Evolutionary conservation across 1,140 invertebrate species (phyloP).

Genomic region (Myzus persicae): DNA sequence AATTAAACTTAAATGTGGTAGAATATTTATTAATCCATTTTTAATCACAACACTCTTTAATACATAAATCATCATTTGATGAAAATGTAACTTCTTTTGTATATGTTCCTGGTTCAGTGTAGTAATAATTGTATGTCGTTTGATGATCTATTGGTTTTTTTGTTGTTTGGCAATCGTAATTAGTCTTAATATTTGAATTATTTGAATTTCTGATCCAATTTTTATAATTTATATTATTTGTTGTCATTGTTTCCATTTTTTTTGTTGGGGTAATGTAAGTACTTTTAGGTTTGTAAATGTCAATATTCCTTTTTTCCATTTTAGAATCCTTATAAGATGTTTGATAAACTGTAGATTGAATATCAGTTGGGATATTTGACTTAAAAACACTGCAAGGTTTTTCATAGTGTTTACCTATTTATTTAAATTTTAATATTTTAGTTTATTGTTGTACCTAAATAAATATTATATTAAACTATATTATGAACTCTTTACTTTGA

Average conservation of each 20-base stretch:
- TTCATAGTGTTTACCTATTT: constrained; percentile 4
- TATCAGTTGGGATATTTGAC: background rate
- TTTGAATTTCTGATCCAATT: background rate
- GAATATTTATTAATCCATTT: background rate
- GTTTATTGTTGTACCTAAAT: background rate
- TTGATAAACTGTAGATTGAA: background rate
- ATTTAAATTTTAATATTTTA: background rate
- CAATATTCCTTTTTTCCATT: background rate
- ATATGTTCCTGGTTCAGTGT: constrained; percentile 23
- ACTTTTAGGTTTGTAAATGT: background rate
- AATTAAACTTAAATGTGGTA: too few species aligned
- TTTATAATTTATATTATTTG: constrained; percentile 12
- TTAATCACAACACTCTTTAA: constrained; percentile 22
- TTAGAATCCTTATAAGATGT: background rate
- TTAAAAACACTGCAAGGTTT: background rate
- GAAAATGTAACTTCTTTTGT: background rate
- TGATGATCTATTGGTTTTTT: background rate
- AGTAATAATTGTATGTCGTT: constrained; percentile 16
- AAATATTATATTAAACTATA: background rate
- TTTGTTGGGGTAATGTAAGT: background rate
- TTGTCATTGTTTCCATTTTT: constrained; percentile 43
- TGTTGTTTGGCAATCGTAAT: background rate
- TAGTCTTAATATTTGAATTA: background rate
- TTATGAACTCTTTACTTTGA: background rate
- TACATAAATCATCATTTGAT: background rate